Evolutionary conservation across 2,797 vertebrate species (phyloP), one percentile per base, ranked within the genome.

Genomic region (Schizothorax lantsangensis): DNA sequence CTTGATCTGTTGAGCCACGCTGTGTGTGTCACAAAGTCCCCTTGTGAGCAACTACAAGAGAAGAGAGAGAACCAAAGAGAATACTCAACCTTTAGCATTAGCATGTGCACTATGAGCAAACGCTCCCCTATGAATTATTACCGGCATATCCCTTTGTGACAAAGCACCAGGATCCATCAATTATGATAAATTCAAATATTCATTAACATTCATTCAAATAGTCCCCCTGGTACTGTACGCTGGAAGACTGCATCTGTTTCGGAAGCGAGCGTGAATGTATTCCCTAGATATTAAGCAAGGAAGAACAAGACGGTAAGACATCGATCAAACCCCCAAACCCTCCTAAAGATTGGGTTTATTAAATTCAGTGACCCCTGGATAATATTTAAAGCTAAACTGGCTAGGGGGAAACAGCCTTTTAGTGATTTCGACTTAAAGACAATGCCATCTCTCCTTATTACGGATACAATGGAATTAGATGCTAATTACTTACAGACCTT

Each of bases 1-100:
- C 95, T 96, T 3, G 96, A 96, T 26, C 95, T 93, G 91, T 96
- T 96, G 23, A 96, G 94, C 96, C 96, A 96, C 15, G 96, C 96
- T 49, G 95, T 95, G 93, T 95, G 96, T 68, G 95, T 96, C 85
- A 96, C 95, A 1, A 93, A 81, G 40, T 95, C 94, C 12, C 94
- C 95, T 91, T 95, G 95, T 81, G 91, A 90, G 87, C 95, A 96
- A 90, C 96, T 96, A 92, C 0, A 83, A n/a, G 43, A 73, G 74
- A 36, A 72, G 49, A 81, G 38, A 75, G n/a, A 71, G 11, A 91
- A 38, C 74, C 38, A 78, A 36, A 84, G 69, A 52, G 74, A 74
- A 78, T 79, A 38, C 19, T 78, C 68, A 82, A 82, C 66, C 47
- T n/a, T 82, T 74, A 75, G 82, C 75, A 79, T 85, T 85, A 79